Conservation (phyloP, 2,797 vertebrate genomes). For the Falco novaeseelandiae region DNA sequence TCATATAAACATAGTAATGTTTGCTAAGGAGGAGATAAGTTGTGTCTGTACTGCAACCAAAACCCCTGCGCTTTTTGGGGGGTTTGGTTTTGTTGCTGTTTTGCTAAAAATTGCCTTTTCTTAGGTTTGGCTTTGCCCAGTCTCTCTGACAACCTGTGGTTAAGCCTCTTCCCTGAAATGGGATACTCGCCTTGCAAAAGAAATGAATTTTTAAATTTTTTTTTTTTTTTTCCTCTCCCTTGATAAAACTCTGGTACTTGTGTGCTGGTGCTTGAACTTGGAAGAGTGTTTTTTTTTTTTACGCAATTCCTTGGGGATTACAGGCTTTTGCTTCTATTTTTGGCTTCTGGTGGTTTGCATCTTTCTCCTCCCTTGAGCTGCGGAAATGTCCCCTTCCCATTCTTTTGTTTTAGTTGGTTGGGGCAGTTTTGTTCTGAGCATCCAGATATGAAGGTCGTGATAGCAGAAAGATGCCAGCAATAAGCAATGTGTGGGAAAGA, state of each 20-base stretch:
- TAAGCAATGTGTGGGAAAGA: not conserved
- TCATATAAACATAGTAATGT: not conserved
- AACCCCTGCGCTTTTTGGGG: rapidly evolving
- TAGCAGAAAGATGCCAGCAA: not conserved
- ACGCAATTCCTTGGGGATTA: not conserved
- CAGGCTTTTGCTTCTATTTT: not conserved
- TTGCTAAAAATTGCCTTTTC: not conserved
- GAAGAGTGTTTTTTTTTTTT: not conserved
- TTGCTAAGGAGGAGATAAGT: not conserved
- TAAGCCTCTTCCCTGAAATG: not conserved
- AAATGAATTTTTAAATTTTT: too few relatives aligned
- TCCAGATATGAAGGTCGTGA: rapidly evolving
- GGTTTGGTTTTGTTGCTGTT: not conserved
- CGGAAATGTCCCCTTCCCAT: not conserved
- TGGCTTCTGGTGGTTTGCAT: not conserved
- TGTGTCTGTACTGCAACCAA: not conserved
- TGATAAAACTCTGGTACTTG: not conserved
- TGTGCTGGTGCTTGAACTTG: not conserved
- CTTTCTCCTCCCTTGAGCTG: not conserved
- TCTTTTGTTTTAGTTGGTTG: not conserved
- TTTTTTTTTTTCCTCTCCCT: not conserved
- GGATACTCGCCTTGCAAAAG: not conserved
- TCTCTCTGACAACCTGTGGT: not conserved
- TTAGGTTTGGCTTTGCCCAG: not conserved
- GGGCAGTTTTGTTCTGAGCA: not conserved